Conservation (phyloP, 2,113 vertebrate species). For the Eupsittula cactorum region DNA sequence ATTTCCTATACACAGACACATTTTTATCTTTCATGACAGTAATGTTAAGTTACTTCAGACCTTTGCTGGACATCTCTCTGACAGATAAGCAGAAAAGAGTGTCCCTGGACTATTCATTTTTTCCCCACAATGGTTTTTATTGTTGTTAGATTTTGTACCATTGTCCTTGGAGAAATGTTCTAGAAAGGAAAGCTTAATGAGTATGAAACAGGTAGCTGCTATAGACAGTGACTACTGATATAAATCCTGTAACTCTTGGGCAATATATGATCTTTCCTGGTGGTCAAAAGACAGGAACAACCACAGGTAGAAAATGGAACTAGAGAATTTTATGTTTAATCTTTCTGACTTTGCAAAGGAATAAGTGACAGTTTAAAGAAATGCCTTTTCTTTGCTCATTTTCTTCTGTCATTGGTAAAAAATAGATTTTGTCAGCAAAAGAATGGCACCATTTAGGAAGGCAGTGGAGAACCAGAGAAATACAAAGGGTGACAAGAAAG, state of each 20-base stretch:
- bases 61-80: not conserved
- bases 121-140: not conserved
- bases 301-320: not conserved
- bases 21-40: not conserved
- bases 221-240: not conserved
- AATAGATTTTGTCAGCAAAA: not conserved
- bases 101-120: not conserved
- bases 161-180: not conserved
- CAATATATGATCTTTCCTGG: constrained; percentile 15
- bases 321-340: constrained; percentile 15
- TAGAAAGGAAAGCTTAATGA: not conserved
- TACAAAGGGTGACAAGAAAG: not conserved
- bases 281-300: not conserved
- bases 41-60: not conserved
- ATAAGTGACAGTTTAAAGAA: not conserved
- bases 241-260: not conserved
- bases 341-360: not conserved
- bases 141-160: not conserved
- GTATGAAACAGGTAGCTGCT: not conserved
- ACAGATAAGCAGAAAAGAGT: not conserved
- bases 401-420: constrained; percentile 8
- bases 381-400: not conserved
- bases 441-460: not conserved
- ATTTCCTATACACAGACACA: not conserved
- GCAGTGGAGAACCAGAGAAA: not conserved